Percentiles rank a stretch among this genome's conserved stretches.
Evolutionary conservation across 2,888 invertebrate genomes (phyloP).

Genomic region (Aromia moschata): DNA sequence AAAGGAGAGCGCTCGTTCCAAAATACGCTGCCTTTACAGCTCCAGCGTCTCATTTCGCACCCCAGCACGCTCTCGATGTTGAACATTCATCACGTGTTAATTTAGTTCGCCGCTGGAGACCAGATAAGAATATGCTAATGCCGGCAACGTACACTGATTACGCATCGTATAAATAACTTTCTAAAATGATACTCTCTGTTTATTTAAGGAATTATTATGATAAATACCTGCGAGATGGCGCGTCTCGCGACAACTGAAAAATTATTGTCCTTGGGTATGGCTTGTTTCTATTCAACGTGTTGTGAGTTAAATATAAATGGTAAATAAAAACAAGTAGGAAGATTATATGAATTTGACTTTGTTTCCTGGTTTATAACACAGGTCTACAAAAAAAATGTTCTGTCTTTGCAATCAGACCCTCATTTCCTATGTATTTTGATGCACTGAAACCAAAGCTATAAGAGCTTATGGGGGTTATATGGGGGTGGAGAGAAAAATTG

Average conservation of each 20-base stretch:
- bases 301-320: too few species aligned
- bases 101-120: slow-evolving; percentile 45
- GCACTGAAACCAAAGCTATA: too few species aligned
- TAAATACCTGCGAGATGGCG: slow-evolving; percentile 32
- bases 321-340: neutral
- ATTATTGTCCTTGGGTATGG: slow-evolving; percentile 15
- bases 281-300: slow-evolving; percentile 3
- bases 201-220: slow-evolving; percentile 47
- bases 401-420: too few species aligned
- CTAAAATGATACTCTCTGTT: slow-evolving; percentile 46
- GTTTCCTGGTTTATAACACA: too few species aligned
- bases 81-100: slow-evolving; percentile 48
- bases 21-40: too few species aligned
- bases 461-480: too few species aligned
- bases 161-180: slow-evolving; percentile 48
- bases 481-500: too few species aligned
- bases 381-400: too few species aligned
- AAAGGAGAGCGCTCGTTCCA: too few species aligned
- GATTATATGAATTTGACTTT: too few species aligned
- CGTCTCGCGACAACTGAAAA: slow-evolving; percentile 10
- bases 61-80: slow-evolving; percentile 17
- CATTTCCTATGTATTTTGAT: too few species aligned
- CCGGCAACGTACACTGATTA: slow-evolving; percentile 47
- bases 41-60: neutral
- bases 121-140: slow-evolving; percentile 50